Evolutionary conservation across 2,797 vertebrate genomes (phyloP), one percentile per base, ranked within the genome.

Genomic region (Poecilia picta): DNA sequence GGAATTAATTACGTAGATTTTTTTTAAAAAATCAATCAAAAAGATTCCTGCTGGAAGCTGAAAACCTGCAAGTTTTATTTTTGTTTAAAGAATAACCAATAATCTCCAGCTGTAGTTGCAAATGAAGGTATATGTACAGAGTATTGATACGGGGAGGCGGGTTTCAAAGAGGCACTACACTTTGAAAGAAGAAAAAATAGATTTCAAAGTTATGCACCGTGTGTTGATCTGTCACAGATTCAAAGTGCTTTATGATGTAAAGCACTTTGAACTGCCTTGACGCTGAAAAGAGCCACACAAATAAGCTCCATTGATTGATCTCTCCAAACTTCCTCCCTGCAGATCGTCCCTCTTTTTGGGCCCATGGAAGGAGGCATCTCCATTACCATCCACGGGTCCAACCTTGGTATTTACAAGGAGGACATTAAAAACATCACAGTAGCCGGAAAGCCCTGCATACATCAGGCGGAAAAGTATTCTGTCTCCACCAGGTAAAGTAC

Each of bases 311-410:
- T 25, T 25, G 51, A 53, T 25, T 25, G 23, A 53, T n/a, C 45
- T 55, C 53, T 36, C 53, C 36, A 41, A 57, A 49, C 73, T 10
- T 20, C n/a, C 62, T 49, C 70, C 45, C 53, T 89, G 43, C 83
- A 99, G 98, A 97, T 99, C 94, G 94, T 95, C 85, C 98, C 98
- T 41, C 93, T 88, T 79, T 98, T 90, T 0, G 98, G 98, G 59
- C 98, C 98, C 4, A 83, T 97, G 86, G 88, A 25, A 2, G 98
- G 98, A 71, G 97, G 97, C 88, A 98, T 99, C 89, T 95, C 95
- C 1, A 91, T 99, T 92, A 99, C 98, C 77, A 98, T 99, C 92
- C 96, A 93, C 7, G 98, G 98, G 81, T 97, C 98, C 70, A 99
- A 99, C 87, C 89, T 99, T 88, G 98, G 98, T 78, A 94, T 98